A percentile compares a stretch with the other conserved stretches of the same genome.
Evolutionary conservation across 2,113 vertebrate species (phyloP).

Genomic region (Macaca nemestrina): DNA sequence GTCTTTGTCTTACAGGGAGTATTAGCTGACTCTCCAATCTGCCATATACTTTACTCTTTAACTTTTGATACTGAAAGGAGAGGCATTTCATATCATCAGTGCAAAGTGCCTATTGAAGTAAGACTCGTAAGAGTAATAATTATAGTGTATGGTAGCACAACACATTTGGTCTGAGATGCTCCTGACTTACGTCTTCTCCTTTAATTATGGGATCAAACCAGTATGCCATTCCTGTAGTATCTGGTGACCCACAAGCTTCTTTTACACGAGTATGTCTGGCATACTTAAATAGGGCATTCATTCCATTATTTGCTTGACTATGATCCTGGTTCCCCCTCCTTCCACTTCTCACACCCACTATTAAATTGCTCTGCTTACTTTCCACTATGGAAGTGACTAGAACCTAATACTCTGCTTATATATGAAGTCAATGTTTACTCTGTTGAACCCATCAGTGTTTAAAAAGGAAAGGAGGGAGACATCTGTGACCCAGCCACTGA

Average conservation of each 20-base stretch:
- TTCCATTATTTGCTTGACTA: slow-evolving; percentile 38
- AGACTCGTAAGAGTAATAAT: slow-evolving; percentile 24
- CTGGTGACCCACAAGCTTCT: slow-evolving; percentile 29
- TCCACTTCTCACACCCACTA: not conserved
- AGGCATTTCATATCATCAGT: not conserved
- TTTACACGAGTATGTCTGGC: slow-evolving; percentile 12
- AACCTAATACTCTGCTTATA: slow-evolving; percentile 50
- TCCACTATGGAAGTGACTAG: slow-evolving; percentile 11
- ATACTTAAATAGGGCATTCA: slow-evolving; percentile 48
- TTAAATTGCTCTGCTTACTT: slow-evolving; percentile 47
- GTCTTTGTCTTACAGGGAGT: not conserved
- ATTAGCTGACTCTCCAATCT: not conserved
- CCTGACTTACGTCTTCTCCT: slow-evolving; percentile 34
- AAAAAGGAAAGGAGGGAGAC: slow-evolving; percentile 30
- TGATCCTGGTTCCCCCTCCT: not conserved
- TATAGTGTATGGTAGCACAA: slow-evolving; percentile 16
- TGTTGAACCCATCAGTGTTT: slow-evolving; percentile 60
- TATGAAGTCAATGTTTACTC: slow-evolving; percentile 58
- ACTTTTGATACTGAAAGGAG: not conserved
- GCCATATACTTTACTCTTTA: not conserved
- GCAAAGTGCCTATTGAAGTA: not conserved
- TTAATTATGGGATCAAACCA: slow-evolving; percentile 64
- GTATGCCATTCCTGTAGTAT: slow-evolving; percentile 3
- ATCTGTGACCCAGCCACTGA: slow-evolving; percentile 61
- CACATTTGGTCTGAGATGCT: not conserved